Conservation (phyloP, 2,113 vertebrate genomes). For the Rhinolophus ferrumequinum region DNA sequence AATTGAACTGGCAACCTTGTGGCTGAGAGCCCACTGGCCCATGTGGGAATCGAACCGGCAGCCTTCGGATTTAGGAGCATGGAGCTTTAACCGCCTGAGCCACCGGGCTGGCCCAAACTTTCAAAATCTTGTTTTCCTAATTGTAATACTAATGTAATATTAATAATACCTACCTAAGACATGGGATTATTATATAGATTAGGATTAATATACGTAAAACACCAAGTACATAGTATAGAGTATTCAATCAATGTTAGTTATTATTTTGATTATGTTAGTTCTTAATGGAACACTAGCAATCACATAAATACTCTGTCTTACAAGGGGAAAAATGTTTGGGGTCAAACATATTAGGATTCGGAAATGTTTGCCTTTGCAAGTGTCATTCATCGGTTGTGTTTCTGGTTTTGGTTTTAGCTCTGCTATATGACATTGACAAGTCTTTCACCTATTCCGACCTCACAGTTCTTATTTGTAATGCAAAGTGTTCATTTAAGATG, state of each 20-base stretch:
- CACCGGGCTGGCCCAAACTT: not conserved
- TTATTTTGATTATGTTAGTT: slow-evolving; percentile 17
- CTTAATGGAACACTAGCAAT: not conserved
- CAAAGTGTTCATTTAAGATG: not conserved
- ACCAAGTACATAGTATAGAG: not conserved
- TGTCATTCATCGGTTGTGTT: not conserved
- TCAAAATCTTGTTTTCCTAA: not conserved
- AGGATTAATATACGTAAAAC: not conserved
- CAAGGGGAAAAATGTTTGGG: not conserved
- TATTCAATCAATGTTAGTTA: not conserved
- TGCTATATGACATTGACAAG: not conserved
- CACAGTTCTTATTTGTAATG: not conserved
- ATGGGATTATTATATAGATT: not conserved
- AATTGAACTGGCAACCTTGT: too few relatives aligned
- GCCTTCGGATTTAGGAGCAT: too few relatives aligned
- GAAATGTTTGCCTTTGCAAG: not conserved
- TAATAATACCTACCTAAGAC: not conserved
- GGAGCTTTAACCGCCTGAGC: too few relatives aligned
- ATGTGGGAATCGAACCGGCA: too few relatives aligned
- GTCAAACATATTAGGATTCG: not conserved
- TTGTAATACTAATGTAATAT: not conserved
- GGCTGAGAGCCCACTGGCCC: too few relatives aligned
- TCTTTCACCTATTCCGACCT: not conserved
- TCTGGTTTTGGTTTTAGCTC: not conserved
- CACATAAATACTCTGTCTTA: not conserved